phyloP scores from a whole-genome alignment of 92 coral and sea anemone genomes.

The Micromussa lordhowensis region DNA sequence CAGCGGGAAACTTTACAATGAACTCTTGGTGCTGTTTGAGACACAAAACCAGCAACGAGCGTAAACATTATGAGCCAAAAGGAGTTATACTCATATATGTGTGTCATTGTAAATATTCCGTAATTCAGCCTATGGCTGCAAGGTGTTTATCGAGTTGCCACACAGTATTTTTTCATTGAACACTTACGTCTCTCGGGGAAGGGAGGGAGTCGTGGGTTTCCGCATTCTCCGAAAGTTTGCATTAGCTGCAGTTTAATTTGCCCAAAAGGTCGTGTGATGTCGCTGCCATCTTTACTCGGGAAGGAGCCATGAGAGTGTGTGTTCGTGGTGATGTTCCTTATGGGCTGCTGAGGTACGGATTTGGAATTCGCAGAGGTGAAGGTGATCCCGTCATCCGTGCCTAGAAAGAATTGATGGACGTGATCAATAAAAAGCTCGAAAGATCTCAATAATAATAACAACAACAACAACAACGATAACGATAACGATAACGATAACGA shows the following conservation, averaged over 20 bases:
- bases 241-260: slow-evolving; percentile 71
- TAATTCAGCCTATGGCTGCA: too few relatives aligned
- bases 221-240: slow-evolving; percentile 77
- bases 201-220: neutral
- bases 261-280: slow-evolving; percentile 82
- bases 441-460: neutral
- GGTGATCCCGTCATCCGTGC: slow-evolving; percentile 94
- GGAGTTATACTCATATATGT: too few relatives aligned
- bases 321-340: slow-evolving; percentile 73
- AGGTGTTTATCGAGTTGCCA: too few relatives aligned
- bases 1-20: slow-evolving; percentile 88
- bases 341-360: slow-evolving; percentile 86
- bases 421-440: neutral
- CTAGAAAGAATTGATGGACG: slow-evolving; percentile 29
- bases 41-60: neutral
- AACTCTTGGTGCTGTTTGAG: slow-evolving; percentile 48
- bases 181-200: slow-evolving; percentile 28
- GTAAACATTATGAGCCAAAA: neutral
- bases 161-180: too few relatives aligned
- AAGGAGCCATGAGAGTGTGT: slow-evolving; percentile 84
- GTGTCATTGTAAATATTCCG: too few relatives aligned
- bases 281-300: slow-evolving; percentile 40
- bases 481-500: too few relatives aligned
- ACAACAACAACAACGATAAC: too few relatives aligned
- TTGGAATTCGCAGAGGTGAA: slow-evolving; percentile 77